Conservation (phyloP, 37 sponge, comb jelly and placozoan genomes). For the Spongilla lacustris region DNA sequence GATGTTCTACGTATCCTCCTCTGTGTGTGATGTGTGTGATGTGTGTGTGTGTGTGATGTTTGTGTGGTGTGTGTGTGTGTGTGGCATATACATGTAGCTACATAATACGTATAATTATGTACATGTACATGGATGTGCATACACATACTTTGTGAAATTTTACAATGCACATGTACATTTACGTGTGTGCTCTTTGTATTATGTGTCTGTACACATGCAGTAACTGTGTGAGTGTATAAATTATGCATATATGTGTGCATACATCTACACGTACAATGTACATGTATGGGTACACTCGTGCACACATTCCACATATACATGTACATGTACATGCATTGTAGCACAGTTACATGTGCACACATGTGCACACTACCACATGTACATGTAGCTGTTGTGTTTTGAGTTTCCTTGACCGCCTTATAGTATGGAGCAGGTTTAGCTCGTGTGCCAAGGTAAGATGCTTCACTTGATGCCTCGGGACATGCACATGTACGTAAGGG, state of each 20-base stretch:
- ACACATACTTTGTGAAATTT: no score
- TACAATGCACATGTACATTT: neutral
- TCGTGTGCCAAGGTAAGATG: constrained; percentile 48
- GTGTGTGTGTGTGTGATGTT: constrained; percentile 9
- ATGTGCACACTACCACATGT: neutral
- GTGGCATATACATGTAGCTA: neutral
- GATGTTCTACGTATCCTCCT: constrained; percentile 73
- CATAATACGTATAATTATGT: no score
- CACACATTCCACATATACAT: no score
- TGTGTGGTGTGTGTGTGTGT: constrained; percentile 37
- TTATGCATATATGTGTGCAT: constrained; percentile 7
- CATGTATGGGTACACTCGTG: no score
- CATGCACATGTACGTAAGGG: neutral
- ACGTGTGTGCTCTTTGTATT: neutral
- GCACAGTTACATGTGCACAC: neutral
- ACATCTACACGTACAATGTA: no score
- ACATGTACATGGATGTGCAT: no score
- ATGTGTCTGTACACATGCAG: neutral
- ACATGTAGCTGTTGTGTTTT: neutral
- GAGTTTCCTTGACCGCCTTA: neutral
- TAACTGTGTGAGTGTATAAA: no score
- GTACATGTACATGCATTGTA: neutral
- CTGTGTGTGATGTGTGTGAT: neutral
- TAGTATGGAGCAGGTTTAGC: constrained; percentile 22
- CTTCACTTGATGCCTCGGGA: no score